A percentile compares a stretch with the other conserved stretches of the same genome.
phyloP scores from a whole-genome alignment of 2,113 vertebrate genomes.

The Rostratula benghalensis region DNA sequence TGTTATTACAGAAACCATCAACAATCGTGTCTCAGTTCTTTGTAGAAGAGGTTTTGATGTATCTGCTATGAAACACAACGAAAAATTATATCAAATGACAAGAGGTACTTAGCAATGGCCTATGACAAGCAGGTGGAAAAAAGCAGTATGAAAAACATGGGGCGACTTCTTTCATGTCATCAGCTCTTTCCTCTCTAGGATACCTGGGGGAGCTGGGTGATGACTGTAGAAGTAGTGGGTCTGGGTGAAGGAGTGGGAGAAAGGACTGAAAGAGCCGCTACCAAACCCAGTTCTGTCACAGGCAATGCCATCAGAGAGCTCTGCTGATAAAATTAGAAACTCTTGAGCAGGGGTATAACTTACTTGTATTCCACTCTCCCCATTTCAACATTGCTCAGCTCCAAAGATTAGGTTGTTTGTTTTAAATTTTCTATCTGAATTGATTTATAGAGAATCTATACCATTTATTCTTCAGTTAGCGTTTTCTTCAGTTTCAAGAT shows the following conservation, averaged over 20 bases:
- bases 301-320: background rate
- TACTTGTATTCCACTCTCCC: background rate
- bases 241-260: background rate
- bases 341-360: background rate
- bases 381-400: background rate
- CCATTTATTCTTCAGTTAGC: background rate
- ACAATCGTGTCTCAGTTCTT: background rate
- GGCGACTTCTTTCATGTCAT: background rate
- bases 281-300: background rate
- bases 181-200: background rate
- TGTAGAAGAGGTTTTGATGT: background rate
- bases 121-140: background rate
- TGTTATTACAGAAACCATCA: background rate
- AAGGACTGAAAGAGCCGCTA: background rate
- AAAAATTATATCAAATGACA: background rate
- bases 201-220: background rate
- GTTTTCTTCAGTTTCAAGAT: background rate
- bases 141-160: background rate
- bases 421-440: background rate
- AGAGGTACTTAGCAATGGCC: background rate
- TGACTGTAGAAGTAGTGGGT: background rate
- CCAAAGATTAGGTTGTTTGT: background rate
- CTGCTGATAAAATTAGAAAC: background rate
- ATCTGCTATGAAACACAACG: background rate
- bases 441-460: background rate